A percentile compares a stretch with the other conserved stretches of the same genome.
phyloP scores from a whole-genome alignment of 1,140 invertebrate genomes.

The Bicyclus anynana region DNA sequence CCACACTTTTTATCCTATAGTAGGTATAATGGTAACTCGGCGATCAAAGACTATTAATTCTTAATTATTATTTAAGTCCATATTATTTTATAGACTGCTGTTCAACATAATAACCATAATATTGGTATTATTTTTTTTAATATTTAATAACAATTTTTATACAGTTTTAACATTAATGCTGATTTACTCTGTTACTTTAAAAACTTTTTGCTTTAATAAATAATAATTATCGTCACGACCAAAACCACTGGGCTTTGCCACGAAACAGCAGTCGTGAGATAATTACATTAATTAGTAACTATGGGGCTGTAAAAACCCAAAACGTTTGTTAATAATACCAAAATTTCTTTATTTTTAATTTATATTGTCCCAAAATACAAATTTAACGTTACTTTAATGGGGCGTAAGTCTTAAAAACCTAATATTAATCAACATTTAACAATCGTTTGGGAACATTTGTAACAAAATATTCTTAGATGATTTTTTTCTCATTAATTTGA shows the following conservation, averaged over 20 bases:
- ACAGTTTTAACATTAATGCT: conserved; percentile 13
- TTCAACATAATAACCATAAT: neutral
- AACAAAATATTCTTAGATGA: conserved; percentile 23
- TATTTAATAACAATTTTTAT: conserved; percentile 19
- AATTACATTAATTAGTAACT: conserved; percentile 43
- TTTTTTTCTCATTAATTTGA: neutral
- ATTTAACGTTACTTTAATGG: conserved; percentile 54
- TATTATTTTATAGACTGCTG: neutral
- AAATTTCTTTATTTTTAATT: conserved; percentile 32
- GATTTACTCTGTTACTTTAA: too few relatives aligned
- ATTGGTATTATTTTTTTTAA: neutral
- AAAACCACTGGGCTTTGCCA: conserved; percentile 2
- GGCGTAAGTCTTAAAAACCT: conserved; percentile 62
- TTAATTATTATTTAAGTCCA: too few relatives aligned
- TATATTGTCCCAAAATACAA: conserved; percentile 61
- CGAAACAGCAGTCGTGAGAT: conserved; percentile 26
- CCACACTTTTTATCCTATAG: neutral
- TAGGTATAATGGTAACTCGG: neutral
- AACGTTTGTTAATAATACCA: conserved; percentile 43
- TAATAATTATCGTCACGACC: neutral
- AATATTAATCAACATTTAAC: conserved; percentile 55
- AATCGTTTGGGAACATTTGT: conserved; percentile 21
- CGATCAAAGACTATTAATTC: neutral
- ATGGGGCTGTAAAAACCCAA: conserved; percentile 63
- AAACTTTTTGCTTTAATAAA: neutral